A percentile compares a stretch with the other conserved stretches of the same genome.
phyloP scores from a whole-genome alignment of 2,888 invertebrate species.

The Andrena chrysosceles region DNA sequence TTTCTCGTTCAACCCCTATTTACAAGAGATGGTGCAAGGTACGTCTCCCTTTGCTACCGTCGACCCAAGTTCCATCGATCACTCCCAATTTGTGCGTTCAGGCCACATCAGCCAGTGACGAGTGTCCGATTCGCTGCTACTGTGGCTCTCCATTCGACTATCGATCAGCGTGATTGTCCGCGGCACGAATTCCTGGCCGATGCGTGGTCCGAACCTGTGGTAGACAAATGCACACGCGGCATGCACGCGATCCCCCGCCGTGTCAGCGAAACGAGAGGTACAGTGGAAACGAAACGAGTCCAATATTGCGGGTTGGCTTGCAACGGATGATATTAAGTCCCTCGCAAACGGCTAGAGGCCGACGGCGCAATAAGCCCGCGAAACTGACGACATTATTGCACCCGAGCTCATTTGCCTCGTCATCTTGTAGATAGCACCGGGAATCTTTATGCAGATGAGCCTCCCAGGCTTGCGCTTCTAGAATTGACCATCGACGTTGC shows the following conservation, averaged over 20 bases:
- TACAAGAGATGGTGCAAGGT: too few species aligned
- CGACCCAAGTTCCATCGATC: background rate
- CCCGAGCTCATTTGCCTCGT: constrained; percentile 34
- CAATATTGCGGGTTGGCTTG: constrained; percentile 57
- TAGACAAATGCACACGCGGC: constrained; percentile 42
- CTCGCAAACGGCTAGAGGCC: constrained; percentile 42
- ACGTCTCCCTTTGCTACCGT: too few species aligned
- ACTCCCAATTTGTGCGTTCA: constrained; percentile 5
- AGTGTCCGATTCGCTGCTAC: background rate
- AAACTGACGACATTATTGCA: constrained; percentile 61
- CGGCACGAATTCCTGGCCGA: constrained; percentile 49
- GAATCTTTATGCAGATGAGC: constrained; percentile 34
- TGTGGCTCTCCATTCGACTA: constrained; percentile 23
- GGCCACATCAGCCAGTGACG: constrained; percentile 2
- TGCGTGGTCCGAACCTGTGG: constrained; percentile 23
- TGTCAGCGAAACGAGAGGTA: constrained; percentile 53
- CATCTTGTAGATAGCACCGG: constrained; percentile 36
- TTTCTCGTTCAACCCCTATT: too few species aligned
- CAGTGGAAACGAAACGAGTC: constrained; percentile 55
- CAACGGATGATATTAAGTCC: constrained; percentile 63
- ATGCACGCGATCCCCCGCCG: constrained; percentile 52
- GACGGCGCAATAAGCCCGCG: constrained; percentile 59
- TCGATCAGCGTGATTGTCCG: constrained; percentile 51
- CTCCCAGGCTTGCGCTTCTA: background rate
- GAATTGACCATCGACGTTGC: background rate